Evolutionary conservation across 2,113 vertebrate species (phyloP), one percentile per base, ranked within the genome.

Genomic region (Gymnogyps californianus): DNA sequence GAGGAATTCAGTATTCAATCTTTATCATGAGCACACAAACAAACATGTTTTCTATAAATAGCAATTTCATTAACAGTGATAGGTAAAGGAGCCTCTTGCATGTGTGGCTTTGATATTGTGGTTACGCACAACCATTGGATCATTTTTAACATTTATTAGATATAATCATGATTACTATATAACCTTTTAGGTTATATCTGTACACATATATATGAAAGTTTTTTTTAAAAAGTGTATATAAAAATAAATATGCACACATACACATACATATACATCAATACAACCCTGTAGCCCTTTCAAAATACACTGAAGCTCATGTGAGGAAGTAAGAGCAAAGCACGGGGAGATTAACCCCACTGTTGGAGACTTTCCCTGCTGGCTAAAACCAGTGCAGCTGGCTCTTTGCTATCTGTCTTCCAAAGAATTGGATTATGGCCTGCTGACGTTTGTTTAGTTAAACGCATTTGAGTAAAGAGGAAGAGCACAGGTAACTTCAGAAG

Each of bases 11-110:
- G 93, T 90, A 55, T 74, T 96, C 55, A 58, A 0, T 79, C 57
- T 95, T 93, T 78, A 64, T 76, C 47, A 55, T 16, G 9, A 92
- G 54, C 71, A 51, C 29, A 46, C 22, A 70, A 95, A 92, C 64
- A 93, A 88, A 70, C 22, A 6, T 31, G 8, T 38, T 95, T 85
- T 90, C 79, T 92, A 71, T 83, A 95, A 96, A 93, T 61, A 97
- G 51, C 34, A 79, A 25, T 83, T 89, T 70, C 65, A 57, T 83
- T 81, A 91, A 46, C 29, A 84, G 46, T 52, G 55, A 42, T 64
- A 38, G 28, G 26, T 51, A 29, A 78, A 71, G 47, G 64, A 84
- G 32, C 57, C 16, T 81, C 70, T 80, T 82, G 47, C 6, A 5
- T 57, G 15, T 71, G 51, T 87, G 76, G 62, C 78, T 74, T 88